A percentile compares a stretch with the other conserved stretches of the same genome.
Evolutionary conservation across 1,140 invertebrate species (phyloP).

Genomic region (Caenorhabditis elegans): WBcel235 BX284605.5:5233001-5233500

Average conservation of each 20-base stretch:
- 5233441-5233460: background rate
- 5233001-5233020: background rate
- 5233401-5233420: background rate
- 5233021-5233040: slow-evolving; percentile 73
- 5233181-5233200: slow-evolving; percentile 86
- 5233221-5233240: background rate
- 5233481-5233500: no score
- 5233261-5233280: no score
- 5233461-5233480: no score
- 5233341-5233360: background rate
- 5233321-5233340: background rate
- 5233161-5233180: slow-evolving; percentile 70
- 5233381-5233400: background rate
- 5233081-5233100: slow-evolving; percentile 92
- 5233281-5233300: background rate
- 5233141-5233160: background rate
- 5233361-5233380: background rate
- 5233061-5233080: slow-evolving; percentile 84
- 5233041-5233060: slow-evolving; percentile 70
- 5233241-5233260: background rate
- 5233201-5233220: slow-evolving; percentile 78
- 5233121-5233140: background rate
- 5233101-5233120: slow-evolving; percentile 34
- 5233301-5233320: background rate
- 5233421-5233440: background rate